Evolutionary conservation across 1,140 invertebrate species (phyloP).

Genomic region (Drosophila quadrilineata): DNA sequence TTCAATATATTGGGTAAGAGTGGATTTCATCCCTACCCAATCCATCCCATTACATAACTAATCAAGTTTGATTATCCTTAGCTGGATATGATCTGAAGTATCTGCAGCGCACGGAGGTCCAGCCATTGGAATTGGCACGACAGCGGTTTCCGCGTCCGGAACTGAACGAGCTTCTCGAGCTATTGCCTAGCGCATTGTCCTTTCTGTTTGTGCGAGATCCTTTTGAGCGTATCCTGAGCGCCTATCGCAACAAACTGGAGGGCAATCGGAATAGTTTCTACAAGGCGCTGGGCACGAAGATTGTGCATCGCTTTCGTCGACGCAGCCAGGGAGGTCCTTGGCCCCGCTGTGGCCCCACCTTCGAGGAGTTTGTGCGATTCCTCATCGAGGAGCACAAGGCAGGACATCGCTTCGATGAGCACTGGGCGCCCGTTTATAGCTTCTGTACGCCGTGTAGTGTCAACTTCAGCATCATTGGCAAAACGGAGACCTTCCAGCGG

Average conservation of each 20-base stretch:
- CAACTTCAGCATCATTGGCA: conserved; percentile 85
- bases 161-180: conserved; percentile 83
- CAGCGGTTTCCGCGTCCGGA: conserved; percentile 84
- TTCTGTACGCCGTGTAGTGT: conserved; percentile 89
- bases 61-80: conserved; percentile 30
- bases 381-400: conserved; percentile 82
- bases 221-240: conserved; percentile 93
- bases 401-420: conserved; percentile 84
- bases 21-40: too few relatives aligned
- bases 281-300: conserved; percentile 86
- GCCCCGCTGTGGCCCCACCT: conserved; percentile 83
- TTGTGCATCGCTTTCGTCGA: conserved; percentile 83
- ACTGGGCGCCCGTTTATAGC: conserved; percentile 88
- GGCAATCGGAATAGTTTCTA: conserved; percentile 87
- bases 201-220: conserved; percentile 95
- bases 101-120: conserved; percentile 83
- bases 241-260: conserved; percentile 94
- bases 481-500: conserved; percentile 87
- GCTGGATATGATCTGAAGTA: conserved; percentile 85
- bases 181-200: conserved; percentile 84
- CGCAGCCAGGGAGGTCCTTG: conserved; percentile 26
- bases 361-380: conserved; percentile 88
- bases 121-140: conserved; percentile 84
- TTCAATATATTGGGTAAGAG: conserved; percentile 87
- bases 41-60: not conserved